Percentiles rank a stretch among this genome's conserved stretches.
phyloP scores from a whole-genome alignment of 2,797 vertebrate species.

The Prunella strophiata region DNA sequence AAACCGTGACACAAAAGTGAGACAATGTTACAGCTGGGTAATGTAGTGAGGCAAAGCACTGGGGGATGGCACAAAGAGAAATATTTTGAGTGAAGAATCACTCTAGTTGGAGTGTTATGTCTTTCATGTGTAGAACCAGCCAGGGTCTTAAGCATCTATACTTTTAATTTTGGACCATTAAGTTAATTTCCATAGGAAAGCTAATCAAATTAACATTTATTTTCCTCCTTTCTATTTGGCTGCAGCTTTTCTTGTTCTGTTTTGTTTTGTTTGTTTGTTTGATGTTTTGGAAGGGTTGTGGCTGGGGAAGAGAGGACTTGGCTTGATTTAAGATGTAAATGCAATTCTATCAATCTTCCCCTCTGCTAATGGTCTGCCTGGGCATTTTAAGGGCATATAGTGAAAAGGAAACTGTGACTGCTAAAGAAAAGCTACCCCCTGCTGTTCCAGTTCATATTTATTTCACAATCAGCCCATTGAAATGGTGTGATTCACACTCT shows the following conservation, averaged over 20 bases:
- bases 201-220: slow-evolving; percentile 44
- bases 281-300: slow-evolving; percentile 31
- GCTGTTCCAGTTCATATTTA: slow-evolving; percentile 67
- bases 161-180: slow-evolving; percentile 33
- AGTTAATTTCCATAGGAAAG: slow-evolving; percentile 38
- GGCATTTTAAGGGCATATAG: slow-evolving; percentile 70
- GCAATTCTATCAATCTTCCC: slow-evolving; percentile 63
- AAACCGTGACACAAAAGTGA: background rate
- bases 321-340: slow-evolving; percentile 69
- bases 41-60: background rate
- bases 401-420: slow-evolving; percentile 64
- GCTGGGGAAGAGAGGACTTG: slow-evolving; percentile 44
- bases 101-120: background rate
- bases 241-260: slow-evolving; percentile 17
- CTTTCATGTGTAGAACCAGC: slow-evolving; percentile 9
- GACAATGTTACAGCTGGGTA: background rate
- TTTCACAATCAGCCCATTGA: slow-evolving; percentile 68
- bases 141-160: background rate
- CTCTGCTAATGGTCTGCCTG: slow-evolving; percentile 37
- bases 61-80: background rate
- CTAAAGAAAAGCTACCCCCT: slow-evolving; percentile 64
- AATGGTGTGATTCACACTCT: slow-evolving; percentile 63
- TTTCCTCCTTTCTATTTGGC: slow-evolving; percentile 16
- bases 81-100: background rate
- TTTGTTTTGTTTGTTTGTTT: slow-evolving; percentile 42